These are phyloP conservation scores for Neuroscelio doddi DNA, from an alignment of 2,888 invertebrate species.

Conservation along the genomic window DNA sequence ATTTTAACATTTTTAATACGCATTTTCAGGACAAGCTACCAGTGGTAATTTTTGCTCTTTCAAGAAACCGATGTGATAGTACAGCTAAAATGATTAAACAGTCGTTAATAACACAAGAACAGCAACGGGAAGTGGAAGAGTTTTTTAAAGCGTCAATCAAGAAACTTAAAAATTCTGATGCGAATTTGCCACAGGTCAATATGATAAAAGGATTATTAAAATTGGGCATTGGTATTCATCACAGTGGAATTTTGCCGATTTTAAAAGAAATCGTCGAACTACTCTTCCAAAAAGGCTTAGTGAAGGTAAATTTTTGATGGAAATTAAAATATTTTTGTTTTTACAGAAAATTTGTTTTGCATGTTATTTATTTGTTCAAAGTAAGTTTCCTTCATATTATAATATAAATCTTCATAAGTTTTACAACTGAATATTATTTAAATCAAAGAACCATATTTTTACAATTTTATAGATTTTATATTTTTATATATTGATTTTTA, in stretches of 20 bases:
- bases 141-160: constrained; percentile 91
- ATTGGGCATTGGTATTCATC: constrained; percentile 96
- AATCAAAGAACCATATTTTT: too few species aligned
- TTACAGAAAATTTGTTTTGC: neutral
- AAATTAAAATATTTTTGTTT: neutral
- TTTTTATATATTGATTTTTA: neutral
- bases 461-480: too few species aligned
- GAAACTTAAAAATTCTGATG: constrained; percentile 86
- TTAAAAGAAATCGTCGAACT: constrained; percentile 99
- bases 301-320: constrained; percentile 83
- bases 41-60: constrained; percentile 94
- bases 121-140: constrained; percentile 87
- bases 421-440: too few species aligned
- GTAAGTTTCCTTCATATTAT: too few species aligned
- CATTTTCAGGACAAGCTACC: constrained; percentile 82
- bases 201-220: constrained; percentile 81
- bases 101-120: constrained; percentile 83
- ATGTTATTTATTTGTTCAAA: neutral
- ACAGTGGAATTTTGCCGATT: constrained; percentile 97
- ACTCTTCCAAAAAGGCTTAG: constrained; percentile 93
- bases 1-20: too few species aligned
- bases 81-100: constrained; percentile 74
- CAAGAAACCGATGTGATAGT: constrained; percentile 85
- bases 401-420: too few species aligned
- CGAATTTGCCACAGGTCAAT: constrained; percentile 88